A percentile compares a stretch with the other conserved stretches of the same genome.
phyloP scores from a whole-genome alignment of 2,888 invertebrate genomes.

The Ichneumon xanthorius region DNA sequence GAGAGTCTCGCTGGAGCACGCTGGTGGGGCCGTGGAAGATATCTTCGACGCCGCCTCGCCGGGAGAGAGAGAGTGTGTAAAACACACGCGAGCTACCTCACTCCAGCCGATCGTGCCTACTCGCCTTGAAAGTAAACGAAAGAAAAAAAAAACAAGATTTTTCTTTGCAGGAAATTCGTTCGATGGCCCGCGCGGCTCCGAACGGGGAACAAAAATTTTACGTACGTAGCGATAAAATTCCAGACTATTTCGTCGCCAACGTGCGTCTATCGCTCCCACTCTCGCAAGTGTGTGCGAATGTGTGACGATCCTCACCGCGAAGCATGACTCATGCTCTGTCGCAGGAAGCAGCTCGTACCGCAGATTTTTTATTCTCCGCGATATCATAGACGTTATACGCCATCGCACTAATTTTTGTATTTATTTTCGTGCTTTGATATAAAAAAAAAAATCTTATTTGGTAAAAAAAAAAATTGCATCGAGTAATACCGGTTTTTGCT shows the following conservation, averaged over 20 bases:
- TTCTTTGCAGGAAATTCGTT: neutral
- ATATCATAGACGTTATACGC: neutral
- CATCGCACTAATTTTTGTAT: neutral
- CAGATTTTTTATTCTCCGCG: neutral
- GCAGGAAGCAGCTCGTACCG: conserved; percentile 7
- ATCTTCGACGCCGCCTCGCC: neutral
- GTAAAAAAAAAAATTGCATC: neutral
- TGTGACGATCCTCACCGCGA: conserved; percentile 21
- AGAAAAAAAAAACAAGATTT: neutral
- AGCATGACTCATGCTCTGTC: conserved; percentile 27
- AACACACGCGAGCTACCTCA: neutral
- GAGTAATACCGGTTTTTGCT: neutral
- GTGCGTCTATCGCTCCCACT: conserved; percentile 4
- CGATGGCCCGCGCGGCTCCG: neutral
- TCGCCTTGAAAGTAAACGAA: neutral
- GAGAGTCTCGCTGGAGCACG: conserved; percentile 40
- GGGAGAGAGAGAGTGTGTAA: neutral
- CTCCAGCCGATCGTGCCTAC: neutral
- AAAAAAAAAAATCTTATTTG: too few relatives aligned
- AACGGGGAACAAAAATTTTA: neutral
- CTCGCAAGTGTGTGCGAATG: conserved; percentile 5
- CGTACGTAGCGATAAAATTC: neutral
- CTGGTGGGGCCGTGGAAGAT: conserved; percentile 1
- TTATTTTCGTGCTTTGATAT: neutral
- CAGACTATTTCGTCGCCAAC: neutral